phyloP scores from a whole-genome alignment of 2,888 invertebrate species.

The Eristalis pertinax region DNA sequence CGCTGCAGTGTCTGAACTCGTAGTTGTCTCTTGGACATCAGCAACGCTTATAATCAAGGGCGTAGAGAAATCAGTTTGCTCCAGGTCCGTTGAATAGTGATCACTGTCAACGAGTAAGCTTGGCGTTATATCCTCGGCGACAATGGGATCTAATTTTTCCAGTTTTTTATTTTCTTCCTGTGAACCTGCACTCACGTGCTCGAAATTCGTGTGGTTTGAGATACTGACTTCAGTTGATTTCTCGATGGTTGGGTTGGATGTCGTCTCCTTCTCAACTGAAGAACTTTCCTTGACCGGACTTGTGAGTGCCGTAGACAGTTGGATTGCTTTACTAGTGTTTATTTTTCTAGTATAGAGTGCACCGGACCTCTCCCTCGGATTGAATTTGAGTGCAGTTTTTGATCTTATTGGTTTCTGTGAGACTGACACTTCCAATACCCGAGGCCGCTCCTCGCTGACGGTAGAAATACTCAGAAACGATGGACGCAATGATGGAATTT shows the following conservation, averaged over 20 bases:
- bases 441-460: slow-evolving; percentile 82
- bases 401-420: slow-evolving; percentile 75
- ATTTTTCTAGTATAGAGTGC: slow-evolving; percentile 65
- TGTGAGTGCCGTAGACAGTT: slow-evolving; percentile 8
- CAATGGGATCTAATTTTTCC: background rate
- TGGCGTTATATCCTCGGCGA: slow-evolving; percentile 7
- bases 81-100: slow-evolving; percentile 1
- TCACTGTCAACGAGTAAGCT: background rate
- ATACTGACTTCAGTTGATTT: background rate
- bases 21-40: slow-evolving; percentile 76
- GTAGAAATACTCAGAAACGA: slow-evolving; percentile 80
- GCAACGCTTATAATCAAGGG: slow-evolving; percentile 79
- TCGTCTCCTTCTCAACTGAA: background rate
- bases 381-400: slow-evolving; percentile 73
- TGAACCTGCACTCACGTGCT: background rate
- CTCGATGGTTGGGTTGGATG: background rate
- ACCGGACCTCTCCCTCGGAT: slow-evolving; percentile 74
- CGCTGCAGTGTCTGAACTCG: slow-evolving; percentile 27
- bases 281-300: background rate
- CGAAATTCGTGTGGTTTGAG: background rate
- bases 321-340: slow-evolving; percentile 66
- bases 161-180: background rate
- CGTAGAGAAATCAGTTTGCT: slow-evolving; percentile 73
- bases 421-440: slow-evolving; percentile 85
- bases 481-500: slow-evolving; percentile 82